Base-by-base conservation (phyloP, 92 coral and sea anemone species). In the Palythoa grandiflora region DNA sequence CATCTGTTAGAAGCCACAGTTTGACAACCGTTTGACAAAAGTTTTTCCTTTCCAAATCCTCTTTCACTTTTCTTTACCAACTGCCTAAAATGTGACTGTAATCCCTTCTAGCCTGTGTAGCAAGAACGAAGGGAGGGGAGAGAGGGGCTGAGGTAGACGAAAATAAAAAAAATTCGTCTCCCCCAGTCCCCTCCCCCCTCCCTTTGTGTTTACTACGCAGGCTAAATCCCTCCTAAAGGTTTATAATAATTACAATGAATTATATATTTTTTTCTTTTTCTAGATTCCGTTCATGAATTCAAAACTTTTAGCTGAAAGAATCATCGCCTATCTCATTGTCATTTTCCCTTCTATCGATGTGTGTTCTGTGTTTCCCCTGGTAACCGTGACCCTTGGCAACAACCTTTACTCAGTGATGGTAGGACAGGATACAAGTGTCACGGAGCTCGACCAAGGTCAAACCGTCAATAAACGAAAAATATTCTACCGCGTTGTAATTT, bases 301-400 rank as follows among this genome's bases (percentile, higher is more conserved):
- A 21, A 74, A 81, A 15, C 40, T 35, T 12, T 20, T 81, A 12
- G 75, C 47, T 39, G 86, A 81, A 71, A 10, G 75, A 15, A 35
- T 66, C 55, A 81, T 81, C 53, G 86, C 86, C 61, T 81, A 81
- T 20, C 44, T 81, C 59, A 81, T 81, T 51, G 74, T 81, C 13
- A 81, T 81, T 50, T 81, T 81, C 39, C 86, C 86, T 16, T 81
- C 86, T 21, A 81, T 81, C 60, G 86, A 81, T 13, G 63, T 81
- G 14, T 81, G 86, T 12, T 81, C 86, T 7, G 73, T 81, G 74
- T 81, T 81, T 51, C 86, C 86, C 86, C 20, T 81, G 86, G 75
- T 81, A n/a, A 81, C 86, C 9, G 86, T 81, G 19, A 81, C 86
- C 63, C 86, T 81, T 81, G 86, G 86, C 76, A 81, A 81, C 86